Evolutionary conservation across 2,888 invertebrate genomes (phyloP), one percentile per base, ranked within the genome.

Genomic region (Oxystoma pomonae): DNA sequence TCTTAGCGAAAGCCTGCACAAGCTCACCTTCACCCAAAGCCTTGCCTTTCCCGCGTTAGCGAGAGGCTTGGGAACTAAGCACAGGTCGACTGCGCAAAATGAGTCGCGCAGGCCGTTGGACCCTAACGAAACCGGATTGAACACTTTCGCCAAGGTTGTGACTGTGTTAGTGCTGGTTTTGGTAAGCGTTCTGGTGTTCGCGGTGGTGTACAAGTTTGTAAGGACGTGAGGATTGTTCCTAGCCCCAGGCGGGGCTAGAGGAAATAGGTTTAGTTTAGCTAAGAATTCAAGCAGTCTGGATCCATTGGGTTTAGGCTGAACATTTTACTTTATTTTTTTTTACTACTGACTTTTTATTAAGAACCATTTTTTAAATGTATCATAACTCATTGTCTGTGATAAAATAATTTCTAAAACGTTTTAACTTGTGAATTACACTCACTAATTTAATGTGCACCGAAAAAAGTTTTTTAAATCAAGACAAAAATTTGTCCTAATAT

Each of bases 221-320:
- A 83, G 86, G 77, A 88, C 89, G 87, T 90, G 89, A 90, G 89
- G 89, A 67, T 87, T 88, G 82, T 86, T 89, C 81, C 84, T 89
- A 85, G 86, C 87, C 80, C 87, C 87, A 65, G 76, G 74, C 51
- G 79, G 79, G 68, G 78, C 77, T 66, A 73, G 70, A 60, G 65
- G 66, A 17, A 68, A 70, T 20, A 68, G 76, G 50, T 75, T 76
- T 61, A 63, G 63, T 55, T 57, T 67, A 16, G 63, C 57, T 1
- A 56, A 22, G 20, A 67, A 67, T 19, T 58, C 56, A 1, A 66
- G 62, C 56, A 7, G n/a, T 9, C 18, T 9, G 53, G 35, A 35
- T 35, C 35, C 35, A 12, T 35, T 12, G 12, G 35, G 35, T 35
- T 12, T 35, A 35, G 35, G 35, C 35, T 35, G 12, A 35, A 35